These are phyloP conservation scores for Gnathonemus echidnorhynchus DNA, from an alignment of 2,113 vertebrate genomes.

Conservation along the genomic window DNA sequence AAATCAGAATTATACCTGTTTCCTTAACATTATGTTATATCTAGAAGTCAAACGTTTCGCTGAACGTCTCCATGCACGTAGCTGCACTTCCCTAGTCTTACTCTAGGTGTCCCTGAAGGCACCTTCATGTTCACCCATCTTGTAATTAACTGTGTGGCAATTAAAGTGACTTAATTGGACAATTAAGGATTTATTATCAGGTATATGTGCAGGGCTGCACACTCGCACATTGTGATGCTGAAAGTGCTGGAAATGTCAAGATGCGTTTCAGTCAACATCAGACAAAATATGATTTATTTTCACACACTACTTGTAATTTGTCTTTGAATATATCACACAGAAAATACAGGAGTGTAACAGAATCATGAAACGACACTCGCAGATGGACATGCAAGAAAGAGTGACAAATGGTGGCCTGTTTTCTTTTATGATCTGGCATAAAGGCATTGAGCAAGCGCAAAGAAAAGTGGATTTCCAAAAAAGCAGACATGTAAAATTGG, in stretches of 20 bases:
- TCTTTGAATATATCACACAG: neutral
- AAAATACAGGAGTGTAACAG: neutral
- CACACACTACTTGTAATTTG: neutral
- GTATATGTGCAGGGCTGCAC: neutral
- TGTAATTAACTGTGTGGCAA: neutral
- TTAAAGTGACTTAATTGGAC: neutral
- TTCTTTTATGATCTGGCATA: neutral
- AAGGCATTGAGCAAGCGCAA: neutral
- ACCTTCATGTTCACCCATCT: neutral
- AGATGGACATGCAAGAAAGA: neutral
- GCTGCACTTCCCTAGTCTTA: neutral
- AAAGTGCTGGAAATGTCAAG: neutral
- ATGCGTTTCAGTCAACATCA: neutral
- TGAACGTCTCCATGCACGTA: neutral
- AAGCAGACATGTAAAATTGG: neutral
- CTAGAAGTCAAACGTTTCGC: neutral
- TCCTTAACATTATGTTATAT: neutral
- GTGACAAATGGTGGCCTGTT: neutral
- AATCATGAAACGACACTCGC: neutral
- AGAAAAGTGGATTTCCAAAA: neutral
- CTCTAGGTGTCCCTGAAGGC: neutral
- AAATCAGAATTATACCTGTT: neutral
- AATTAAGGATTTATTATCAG: neutral
- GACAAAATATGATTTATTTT: neutral
- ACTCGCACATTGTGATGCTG: neutral